These are phyloP conservation scores for Clunio marinus DNA, from an alignment of 2,888 invertebrate genomes.

Conservation along the genomic window DNA sequence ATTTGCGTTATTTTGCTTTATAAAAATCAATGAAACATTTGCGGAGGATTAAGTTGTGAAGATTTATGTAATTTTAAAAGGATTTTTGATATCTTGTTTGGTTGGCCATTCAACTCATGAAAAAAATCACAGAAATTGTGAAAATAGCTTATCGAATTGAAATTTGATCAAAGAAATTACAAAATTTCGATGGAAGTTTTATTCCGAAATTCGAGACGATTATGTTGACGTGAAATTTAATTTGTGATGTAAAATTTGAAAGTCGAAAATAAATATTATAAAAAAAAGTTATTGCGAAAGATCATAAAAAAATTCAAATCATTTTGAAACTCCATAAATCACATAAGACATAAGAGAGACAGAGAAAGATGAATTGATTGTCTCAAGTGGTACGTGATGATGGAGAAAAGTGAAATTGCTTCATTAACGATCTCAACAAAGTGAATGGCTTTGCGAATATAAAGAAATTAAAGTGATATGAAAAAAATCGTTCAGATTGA, in stretches of 20 bases:
- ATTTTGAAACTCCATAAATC: neutral
- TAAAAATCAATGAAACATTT: neutral
- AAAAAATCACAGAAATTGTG: no score
- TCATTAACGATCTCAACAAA: constrained; percentile 20
- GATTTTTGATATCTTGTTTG: no score
- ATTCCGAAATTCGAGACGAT: neutral
- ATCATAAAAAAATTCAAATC: neutral
- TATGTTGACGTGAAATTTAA: constrained; percentile 2
- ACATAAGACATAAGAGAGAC: neutral
- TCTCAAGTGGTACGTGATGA: neutral
- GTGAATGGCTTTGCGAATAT: constrained; percentile 3
- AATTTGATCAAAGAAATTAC: neutral
- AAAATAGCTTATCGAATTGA: neutral
- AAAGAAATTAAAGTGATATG: neutral
- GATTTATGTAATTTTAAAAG: neutral
- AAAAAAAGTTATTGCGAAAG: neutral
- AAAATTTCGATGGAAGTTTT: neutral
- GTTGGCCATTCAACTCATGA: no score
- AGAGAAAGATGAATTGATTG: neutral
- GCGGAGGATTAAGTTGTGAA: neutral
- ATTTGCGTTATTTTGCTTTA: neutral
- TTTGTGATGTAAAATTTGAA: neutral
- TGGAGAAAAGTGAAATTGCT: constrained; percentile 28
- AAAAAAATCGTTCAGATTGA: neutral
- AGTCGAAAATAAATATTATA: neutral